These are phyloP conservation scores for Nesoenas mayeri DNA, from an alignment of 2,113 vertebrate species.

Conservation along the genomic window DNA sequence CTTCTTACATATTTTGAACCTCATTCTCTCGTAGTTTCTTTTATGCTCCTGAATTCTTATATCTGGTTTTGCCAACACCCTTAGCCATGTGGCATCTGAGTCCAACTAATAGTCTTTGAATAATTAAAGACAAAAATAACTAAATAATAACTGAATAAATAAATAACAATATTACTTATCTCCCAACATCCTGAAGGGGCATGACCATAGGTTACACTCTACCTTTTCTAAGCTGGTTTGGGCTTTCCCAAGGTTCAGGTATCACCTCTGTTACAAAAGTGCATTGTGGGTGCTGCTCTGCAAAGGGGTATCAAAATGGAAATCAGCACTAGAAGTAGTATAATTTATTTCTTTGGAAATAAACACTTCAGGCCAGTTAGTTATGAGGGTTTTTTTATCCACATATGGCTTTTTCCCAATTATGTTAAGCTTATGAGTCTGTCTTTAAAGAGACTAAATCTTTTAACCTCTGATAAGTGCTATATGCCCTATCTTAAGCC, in stretches of 20 bases:
- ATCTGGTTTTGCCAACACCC: background rate
- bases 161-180: background rate
- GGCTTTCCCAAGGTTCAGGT: background rate
- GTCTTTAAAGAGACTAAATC: background rate
- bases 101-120: background rate
- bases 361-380: background rate
- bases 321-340: background rate
- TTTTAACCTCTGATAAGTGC: background rate
- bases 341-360: background rate
- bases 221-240: background rate
- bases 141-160: background rate
- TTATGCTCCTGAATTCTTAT: background rate
- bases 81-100: background rate
- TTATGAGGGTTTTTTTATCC: rapidly evolving
- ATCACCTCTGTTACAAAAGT: background rate
- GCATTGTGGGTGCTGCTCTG: background rate
- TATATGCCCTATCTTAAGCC: background rate
- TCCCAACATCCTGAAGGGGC: background rate
- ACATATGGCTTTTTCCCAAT: background rate
- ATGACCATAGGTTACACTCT: background rate
- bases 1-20: background rate
- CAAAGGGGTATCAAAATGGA: background rate
- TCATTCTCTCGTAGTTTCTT: background rate
- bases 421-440: background rate
- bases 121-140: background rate